These are phyloP conservation scores for Gallinago media DNA, from an alignment of 2,113 vertebrate species.

Conservation along the genomic window DNA sequence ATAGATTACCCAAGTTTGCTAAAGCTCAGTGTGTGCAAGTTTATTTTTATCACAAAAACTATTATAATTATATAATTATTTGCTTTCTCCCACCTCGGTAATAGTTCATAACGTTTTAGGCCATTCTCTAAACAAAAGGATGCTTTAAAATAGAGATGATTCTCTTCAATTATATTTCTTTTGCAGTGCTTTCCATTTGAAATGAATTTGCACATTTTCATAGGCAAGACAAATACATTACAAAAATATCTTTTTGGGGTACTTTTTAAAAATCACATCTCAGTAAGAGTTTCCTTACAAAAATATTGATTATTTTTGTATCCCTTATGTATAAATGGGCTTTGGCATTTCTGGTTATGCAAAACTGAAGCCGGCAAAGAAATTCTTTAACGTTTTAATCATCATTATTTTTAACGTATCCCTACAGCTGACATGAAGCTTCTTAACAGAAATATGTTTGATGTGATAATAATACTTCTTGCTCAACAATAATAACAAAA, in stretches of 20 bases:
- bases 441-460: background rate
- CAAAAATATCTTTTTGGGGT: background rate
- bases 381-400: background rate
- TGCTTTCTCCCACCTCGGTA: background rate
- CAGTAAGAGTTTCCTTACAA: background rate
- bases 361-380: background rate
- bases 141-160: background rate
- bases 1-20: accelerated
- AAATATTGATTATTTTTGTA: background rate
- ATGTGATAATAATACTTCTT: background rate
- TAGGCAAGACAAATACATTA: background rate
- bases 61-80: background rate
- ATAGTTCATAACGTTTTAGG: background rate
- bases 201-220: background rate
- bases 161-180: background rate
- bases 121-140: background rate
- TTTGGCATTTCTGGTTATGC: background rate
- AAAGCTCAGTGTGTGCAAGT: background rate
- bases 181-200: background rate
- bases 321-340: accelerated
- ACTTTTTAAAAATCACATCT: background rate
- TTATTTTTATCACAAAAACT: background rate
- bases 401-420: background rate
- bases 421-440: background rate
- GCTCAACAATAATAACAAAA: background rate